A percentile compares a stretch with the other conserved stretches of the same genome.
These are phyloP conservation scores for Chouioia cunea DNA, from an alignment of 2,888 invertebrate genomes.

Conservation along the genomic window DNA sequence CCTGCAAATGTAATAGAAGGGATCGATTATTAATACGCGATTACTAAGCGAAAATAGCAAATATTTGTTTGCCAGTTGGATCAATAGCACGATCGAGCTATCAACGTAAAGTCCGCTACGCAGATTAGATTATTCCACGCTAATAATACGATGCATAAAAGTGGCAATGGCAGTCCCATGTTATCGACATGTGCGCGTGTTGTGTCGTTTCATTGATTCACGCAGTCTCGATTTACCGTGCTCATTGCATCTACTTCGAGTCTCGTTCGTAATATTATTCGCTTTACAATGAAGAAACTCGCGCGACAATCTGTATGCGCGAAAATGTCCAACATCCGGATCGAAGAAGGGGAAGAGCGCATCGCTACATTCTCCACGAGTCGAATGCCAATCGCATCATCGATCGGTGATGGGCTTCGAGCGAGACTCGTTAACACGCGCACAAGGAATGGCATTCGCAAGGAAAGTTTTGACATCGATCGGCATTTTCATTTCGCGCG, in stretches of 20 bases:
- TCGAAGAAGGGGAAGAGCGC: slow-evolving; percentile 16
- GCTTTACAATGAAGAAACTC: slow-evolving; percentile 13
- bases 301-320: slow-evolving; percentile 31
- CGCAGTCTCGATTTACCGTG: too few relatives aligned
- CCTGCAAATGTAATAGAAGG: too few relatives aligned
- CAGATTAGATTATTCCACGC: too few relatives aligned
- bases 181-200: too few relatives aligned
- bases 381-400: neutral
- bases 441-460: slow-evolving; percentile 41
- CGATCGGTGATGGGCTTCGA: neutral
- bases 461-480: slow-evolving; percentile 47
- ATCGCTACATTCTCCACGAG: slow-evolving; percentile 14
- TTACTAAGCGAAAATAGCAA: too few relatives aligned
- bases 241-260: slow-evolving; percentile 14
- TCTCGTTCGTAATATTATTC: slow-evolving; percentile 18
- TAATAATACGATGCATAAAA: too few relatives aligned
- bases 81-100: too few relatives aligned
- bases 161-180: too few relatives aligned
- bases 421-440: slow-evolving; percentile 19
- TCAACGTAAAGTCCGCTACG: too few relatives aligned
- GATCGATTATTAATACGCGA: too few relatives aligned
- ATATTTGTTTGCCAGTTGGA: too few relatives aligned
- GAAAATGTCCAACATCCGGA: slow-evolving; percentile 28
- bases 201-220: too few relatives aligned
- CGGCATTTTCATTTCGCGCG: slow-evolving; percentile 45